These are phyloP conservation scores for Gnathonemus echidnorhynchus DNA, from an alignment of 2,113 vertebrate species.

Conservation along the genomic window DNA sequence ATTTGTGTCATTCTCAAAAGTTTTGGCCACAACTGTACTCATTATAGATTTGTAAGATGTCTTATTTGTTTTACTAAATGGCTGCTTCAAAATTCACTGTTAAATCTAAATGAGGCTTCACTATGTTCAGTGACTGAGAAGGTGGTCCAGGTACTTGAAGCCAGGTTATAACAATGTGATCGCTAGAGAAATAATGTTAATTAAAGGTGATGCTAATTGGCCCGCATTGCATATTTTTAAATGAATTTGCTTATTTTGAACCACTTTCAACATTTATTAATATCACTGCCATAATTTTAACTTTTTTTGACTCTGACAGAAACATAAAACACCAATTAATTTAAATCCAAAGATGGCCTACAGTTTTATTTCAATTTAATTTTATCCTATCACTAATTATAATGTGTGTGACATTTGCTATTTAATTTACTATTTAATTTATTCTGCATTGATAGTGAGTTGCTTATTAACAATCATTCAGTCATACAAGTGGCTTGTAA, in stretches of 20 bases:
- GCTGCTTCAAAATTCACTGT: neutral
- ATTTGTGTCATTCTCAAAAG: too few species aligned
- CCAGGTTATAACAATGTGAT: neutral
- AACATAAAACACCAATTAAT: neutral
- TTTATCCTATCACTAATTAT: neutral
- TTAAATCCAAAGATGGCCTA: neutral
- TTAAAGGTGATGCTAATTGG: conserved; percentile 12
- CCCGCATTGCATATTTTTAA: neutral
- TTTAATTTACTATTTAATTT: conserved; percentile 26
- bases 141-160: neutral
- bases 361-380: neutral
- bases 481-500: neutral
- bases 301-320: neutral
- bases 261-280: neutral
- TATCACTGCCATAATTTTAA: neutral
- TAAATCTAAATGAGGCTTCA: neutral
- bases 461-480: conserved; percentile 29
- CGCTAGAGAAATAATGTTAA: neutral
- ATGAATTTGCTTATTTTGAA: neutral
- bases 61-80: neutral
- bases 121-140: neutral
- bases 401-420: conserved; percentile 1
- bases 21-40: too few species aligned
- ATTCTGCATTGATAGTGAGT: conserved; percentile 16
- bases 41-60: neutral